A percentile compares a stretch with the other conserved stretches of the same genome.
Evolutionary conservation across 2,888 invertebrate genomes (phyloP).

Genomic region (Limenitis camilla): DNA sequence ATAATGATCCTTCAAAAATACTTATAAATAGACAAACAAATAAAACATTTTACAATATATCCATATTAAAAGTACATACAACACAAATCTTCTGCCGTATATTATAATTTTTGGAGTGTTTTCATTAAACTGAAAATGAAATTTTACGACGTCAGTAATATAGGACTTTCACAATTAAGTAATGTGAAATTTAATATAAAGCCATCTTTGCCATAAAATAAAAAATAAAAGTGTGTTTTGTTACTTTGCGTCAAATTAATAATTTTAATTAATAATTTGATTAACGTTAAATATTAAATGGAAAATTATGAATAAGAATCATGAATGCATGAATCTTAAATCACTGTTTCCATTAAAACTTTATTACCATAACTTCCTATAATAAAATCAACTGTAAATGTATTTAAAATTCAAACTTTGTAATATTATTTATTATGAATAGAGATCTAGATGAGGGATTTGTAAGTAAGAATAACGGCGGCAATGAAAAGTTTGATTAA

Average conservation of each 20-base stretch:
- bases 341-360: not conserved
- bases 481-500: slow-evolving; percentile 6
- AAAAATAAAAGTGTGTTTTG: no score
- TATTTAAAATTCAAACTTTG: not conserved
- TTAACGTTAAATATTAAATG: not conserved
- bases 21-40: no score
- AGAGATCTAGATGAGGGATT: not conserved
- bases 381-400: not conserved
- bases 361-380: not conserved
- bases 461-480: slow-evolving; percentile 2
- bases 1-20: no score
- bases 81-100: no score
- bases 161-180: no score
- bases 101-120: no score
- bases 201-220: no score
- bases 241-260: not conserved
- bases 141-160: no score
- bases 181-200: no score
- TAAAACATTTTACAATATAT: no score
- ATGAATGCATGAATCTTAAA: not conserved
- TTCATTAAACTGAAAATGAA: no score
- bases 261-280: slow-evolving; percentile 3
- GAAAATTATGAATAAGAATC: not conserved
- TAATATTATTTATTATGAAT: slow-evolving; percentile 4
- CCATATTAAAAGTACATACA: no score